Conservation (phyloP, 2,888 invertebrate species). For the Oasisia sp. region DNA sequence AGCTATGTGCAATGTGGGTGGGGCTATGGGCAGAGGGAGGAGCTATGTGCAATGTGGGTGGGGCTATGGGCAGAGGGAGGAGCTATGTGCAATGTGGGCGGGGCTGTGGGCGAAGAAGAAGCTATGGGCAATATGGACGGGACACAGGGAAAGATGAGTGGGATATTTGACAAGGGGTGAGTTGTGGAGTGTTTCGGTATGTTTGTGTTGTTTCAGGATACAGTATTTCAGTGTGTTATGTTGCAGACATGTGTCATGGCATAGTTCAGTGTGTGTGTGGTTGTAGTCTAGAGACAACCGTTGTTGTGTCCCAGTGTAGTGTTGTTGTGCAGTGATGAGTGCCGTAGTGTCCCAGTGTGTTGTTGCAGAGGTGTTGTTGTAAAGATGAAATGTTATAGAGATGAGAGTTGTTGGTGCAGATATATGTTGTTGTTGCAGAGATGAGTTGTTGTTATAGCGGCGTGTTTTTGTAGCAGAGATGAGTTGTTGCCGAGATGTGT, state of each 20-base stretch:
- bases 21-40: no score
- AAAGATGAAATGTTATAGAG: background rate
- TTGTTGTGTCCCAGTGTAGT: conserved; percentile 49
- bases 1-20: no score
- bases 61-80: no score
- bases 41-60: no score
- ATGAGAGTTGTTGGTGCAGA: background rate
- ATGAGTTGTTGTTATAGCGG: background rate
- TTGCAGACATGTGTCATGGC: background rate
- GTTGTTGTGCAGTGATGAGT: background rate
- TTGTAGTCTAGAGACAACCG: background rate
- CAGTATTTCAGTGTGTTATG: background rate
- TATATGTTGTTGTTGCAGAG: background rate
- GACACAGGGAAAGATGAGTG: no score
- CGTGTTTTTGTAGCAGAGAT: conserved; percentile 50
- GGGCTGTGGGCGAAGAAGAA: no score
- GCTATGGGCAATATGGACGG: no score
- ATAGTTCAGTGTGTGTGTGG: background rate
- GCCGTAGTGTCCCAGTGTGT: background rate
- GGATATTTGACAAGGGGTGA: no score
- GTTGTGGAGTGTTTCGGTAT: no score
- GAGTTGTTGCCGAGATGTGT: background rate
- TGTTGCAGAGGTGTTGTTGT: background rate
- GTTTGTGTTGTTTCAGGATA: no score
- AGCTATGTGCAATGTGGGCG: no score